phyloP scores from a whole-genome alignment of 2,113 vertebrate species.

The Mastomys natalensis region DNA sequence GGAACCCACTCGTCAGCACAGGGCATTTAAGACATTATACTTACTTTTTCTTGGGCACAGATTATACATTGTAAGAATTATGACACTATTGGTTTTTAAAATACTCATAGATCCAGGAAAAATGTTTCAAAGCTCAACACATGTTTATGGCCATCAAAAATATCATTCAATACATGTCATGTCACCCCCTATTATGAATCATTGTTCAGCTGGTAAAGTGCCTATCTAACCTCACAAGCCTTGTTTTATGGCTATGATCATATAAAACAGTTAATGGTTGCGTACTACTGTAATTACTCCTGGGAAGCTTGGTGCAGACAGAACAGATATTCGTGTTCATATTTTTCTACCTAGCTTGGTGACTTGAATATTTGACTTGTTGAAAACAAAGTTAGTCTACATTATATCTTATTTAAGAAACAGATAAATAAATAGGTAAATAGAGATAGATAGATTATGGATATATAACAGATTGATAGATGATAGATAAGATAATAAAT shows the following conservation, averaged over 20 bases:
- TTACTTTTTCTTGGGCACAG: neutral
- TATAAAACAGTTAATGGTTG: neutral
- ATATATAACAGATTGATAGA: neutral
- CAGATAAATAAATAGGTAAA: neutral
- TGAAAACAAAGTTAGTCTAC: neutral
- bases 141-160: neutral
- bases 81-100: neutral
- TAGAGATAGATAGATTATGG: neutral
- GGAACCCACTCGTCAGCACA: accelerated
- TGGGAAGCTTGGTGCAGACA: neutral
- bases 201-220: neutral
- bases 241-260: accelerated
- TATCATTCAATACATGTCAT: neutral
- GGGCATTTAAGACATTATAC: neutral
- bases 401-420: neutral
- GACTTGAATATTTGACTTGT: neutral
- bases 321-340: neutral
- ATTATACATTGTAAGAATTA: neutral
- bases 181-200: neutral
- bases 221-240: too few relatives aligned
- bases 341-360: neutral
- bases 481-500: neutral
- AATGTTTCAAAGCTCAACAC: neutral
- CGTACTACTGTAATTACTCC: neutral
- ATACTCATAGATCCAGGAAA: neutral